Percentiles rank a stretch among this genome's conserved stretches.
Conservation (phyloP, 2,797 vertebrate genomes). For the Anableps anableps region DNA sequence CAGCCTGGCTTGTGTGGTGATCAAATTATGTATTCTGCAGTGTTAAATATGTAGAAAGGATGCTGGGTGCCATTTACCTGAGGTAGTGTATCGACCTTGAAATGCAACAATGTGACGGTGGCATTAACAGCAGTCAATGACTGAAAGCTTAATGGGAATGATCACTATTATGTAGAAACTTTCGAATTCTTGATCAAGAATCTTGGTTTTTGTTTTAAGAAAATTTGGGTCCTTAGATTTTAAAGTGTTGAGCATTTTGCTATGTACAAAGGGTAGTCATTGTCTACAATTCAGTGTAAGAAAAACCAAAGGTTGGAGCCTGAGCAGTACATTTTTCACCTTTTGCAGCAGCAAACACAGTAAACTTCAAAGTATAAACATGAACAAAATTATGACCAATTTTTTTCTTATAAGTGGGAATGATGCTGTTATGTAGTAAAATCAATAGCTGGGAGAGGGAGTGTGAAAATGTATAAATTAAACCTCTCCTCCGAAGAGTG, state of each 20-base stretch:
- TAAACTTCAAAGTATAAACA: background rate
- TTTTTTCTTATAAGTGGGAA: background rate
- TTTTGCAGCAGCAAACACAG: background rate
- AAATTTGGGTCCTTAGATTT: background rate
- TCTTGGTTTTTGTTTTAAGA: background rate
- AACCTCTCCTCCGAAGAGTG: background rate
- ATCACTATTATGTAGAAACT: background rate
- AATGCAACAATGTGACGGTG: background rate
- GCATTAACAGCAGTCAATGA: background rate
- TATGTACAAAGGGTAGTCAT: background rate
- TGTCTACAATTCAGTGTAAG: background rate
- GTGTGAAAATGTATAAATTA: background rate
- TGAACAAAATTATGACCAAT: background rate
- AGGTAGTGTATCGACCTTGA: background rate
- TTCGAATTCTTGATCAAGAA: background rate
- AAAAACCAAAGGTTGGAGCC: background rate
- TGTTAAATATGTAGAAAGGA: background rate
- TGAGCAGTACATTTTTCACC: background rate
- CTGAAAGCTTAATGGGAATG: background rate
- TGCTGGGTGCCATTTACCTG: background rate
- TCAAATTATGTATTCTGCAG: background rate
- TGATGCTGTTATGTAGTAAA: background rate
- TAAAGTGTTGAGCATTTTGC: background rate
- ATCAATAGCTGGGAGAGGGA: background rate
- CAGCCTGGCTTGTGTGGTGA: background rate